phyloP scores from a whole-genome alignment of 2,888 invertebrate species.

The Tricholauxania praeusta region DNA sequence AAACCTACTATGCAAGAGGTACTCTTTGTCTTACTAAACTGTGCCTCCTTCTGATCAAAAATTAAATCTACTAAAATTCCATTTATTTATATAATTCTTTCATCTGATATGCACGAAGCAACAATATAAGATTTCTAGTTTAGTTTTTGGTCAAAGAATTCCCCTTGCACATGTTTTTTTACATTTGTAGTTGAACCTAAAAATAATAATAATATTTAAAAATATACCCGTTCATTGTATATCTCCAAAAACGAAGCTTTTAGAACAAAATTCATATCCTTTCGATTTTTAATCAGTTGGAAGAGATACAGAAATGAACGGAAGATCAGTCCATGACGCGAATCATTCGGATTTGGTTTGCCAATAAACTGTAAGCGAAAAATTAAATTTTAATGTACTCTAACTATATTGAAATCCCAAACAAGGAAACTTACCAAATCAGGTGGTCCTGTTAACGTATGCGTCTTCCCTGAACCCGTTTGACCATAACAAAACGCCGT shows the following conservation, averaged over 20 bases:
- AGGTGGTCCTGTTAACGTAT: slow-evolving; percentile 93
- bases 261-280: slow-evolving; percentile 84
- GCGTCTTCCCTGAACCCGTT: slow-evolving; percentile 96
- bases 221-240: slow-evolving; percentile 92
- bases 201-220: too few relatives aligned
- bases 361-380: slow-evolving; percentile 72
- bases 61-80: too few relatives aligned
- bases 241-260: slow-evolving; percentile 96
- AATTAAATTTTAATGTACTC: not conserved
- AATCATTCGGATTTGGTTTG: slow-evolving; percentile 76
- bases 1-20: too few relatives aligned
- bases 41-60: too few relatives aligned
- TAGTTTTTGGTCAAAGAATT: too few relatives aligned
- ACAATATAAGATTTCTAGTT: too few relatives aligned
- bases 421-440: slow-evolving; percentile 76
- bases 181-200: too few relatives aligned
- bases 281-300: slow-evolving; percentile 81
- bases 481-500: slow-evolving; percentile 97
- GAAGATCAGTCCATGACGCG: slow-evolving; percentile 88
- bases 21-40: too few relatives aligned
- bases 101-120: too few relatives aligned
- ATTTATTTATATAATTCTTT: too few relatives aligned
- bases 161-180: too few relatives aligned
- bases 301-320: slow-evolving; percentile 92
- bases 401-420: too few relatives aligned